Evolutionary conservation across 2,888 invertebrate species (phyloP).

Genomic region (Liopterus haemorrhoidalis): DNA sequence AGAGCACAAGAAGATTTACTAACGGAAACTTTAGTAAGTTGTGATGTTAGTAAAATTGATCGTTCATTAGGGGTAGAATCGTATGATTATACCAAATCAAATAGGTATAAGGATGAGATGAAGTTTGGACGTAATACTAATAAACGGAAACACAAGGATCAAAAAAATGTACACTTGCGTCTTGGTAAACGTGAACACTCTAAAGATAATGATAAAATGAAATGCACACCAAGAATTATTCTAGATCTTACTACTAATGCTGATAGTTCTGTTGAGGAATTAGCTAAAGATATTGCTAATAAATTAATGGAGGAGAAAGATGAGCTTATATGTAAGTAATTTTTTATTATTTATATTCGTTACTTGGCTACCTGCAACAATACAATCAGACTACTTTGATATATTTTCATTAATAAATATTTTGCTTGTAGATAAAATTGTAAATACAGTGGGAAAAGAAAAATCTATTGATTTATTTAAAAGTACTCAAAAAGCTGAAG

Average conservation of each 20-base stretch:
- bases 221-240: constrained; percentile 53
- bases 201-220: constrained; percentile 47
- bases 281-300: constrained; percentile 65
- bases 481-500: constrained; percentile 76
- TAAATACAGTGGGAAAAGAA: constrained; percentile 64
- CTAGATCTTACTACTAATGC: constrained; percentile 52
- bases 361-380: background rate
- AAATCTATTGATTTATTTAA: constrained; percentile 69
- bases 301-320: constrained; percentile 71
- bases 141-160: constrained; percentile 56
- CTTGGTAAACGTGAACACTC: constrained; percentile 50
- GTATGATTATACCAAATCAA: constrained; percentile 65
- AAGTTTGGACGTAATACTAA: constrained; percentile 38
- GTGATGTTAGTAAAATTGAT: constrained; percentile 65
- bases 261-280: constrained; percentile 52
- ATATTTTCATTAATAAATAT: constrained; percentile 3
- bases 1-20: constrained; percentile 71
- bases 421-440: constrained; percentile 57
- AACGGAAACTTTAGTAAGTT: constrained; percentile 69
- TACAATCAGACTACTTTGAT: background rate
- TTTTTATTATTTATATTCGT: constrained; percentile 8
- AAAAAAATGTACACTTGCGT: constrained; percentile 54
- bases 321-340: constrained; percentile 60
- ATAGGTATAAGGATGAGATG: constrained; percentile 53
- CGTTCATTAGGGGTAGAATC: constrained; percentile 67